Percentiles rank a stretch among this genome's conserved stretches.
Conservation (phyloP, 2,888 invertebrate species). For the Eristalis pertinax region DNA sequence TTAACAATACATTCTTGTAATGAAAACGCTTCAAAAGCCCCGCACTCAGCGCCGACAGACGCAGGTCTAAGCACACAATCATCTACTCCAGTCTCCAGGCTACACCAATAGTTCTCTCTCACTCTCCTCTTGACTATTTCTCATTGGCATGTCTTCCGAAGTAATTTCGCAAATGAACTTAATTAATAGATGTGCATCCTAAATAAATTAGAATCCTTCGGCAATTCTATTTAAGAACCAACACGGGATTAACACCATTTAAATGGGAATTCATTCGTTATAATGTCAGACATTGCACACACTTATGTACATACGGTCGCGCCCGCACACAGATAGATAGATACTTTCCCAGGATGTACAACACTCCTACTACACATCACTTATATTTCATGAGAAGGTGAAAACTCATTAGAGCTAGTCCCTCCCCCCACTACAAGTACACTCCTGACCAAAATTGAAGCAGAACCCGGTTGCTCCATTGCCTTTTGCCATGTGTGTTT, state of each 20-base stretch:
- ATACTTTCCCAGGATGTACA: slow-evolving; percentile 19
- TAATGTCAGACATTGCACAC: slow-evolving; percentile 51
- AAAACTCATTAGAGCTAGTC: slow-evolving; percentile 59
- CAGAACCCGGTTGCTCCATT: slow-evolving; percentile 28
- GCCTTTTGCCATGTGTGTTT: background rate
- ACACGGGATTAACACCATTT: slow-evolving; percentile 56
- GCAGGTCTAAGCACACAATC: background rate
- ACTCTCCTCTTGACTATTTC: background rate
- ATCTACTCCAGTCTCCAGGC: background rate
- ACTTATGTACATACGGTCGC: background rate
- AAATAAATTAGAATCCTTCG: slow-evolving; percentile 63
- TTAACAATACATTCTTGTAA: too few relatives aligned
- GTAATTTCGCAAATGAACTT: slow-evolving; percentile 62
- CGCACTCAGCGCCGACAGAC: background rate
- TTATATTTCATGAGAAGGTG: slow-evolving; percentile 61
- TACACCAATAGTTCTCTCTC: background rate
- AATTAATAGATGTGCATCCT: slow-evolving; percentile 68
- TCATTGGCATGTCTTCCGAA: slow-evolving; percentile 35
- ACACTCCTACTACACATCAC: slow-evolving; percentile 30
- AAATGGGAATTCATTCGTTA: slow-evolving; percentile 66
- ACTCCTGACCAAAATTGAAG: slow-evolving; percentile 24
- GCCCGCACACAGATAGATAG: slow-evolving; percentile 3
- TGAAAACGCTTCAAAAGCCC: too few relatives aligned
- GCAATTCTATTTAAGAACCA: slow-evolving; percentile 60
- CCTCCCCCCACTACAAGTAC: slow-evolving; percentile 2